A percentile compares a stretch with the other conserved stretches of the same genome.
Evolutionary conservation across 2,797 vertebrate species (phyloP).

Genomic region (Argentina silus): DNA sequence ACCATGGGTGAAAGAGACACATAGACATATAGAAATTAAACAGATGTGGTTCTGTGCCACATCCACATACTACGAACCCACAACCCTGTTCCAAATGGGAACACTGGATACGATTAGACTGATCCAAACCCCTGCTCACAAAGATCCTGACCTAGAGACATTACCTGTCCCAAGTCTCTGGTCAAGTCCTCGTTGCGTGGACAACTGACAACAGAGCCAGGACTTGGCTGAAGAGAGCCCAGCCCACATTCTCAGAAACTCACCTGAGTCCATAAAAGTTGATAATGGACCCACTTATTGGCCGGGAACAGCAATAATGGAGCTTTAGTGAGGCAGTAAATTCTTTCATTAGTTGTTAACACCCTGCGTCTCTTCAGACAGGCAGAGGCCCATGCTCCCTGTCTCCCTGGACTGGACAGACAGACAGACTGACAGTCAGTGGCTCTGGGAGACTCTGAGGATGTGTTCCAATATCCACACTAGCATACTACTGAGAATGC

Average conservation of each 20-base stretch:
- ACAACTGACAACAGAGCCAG: constrained; percentile 37
- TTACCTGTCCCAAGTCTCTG: not conserved
- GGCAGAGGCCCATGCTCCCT: constrained; percentile 48
- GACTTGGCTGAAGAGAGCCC: constrained; percentile 50
- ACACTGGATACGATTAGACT: not conserved
- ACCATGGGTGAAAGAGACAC: too few species aligned
- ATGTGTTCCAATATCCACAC: too few species aligned
- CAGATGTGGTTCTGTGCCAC: too few species aligned
- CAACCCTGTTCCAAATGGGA: too few species aligned
- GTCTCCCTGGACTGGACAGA: constrained; percentile 41
- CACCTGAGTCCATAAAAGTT: constrained; percentile 83
- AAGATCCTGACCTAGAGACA: not conserved
- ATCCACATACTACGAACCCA: too few species aligned
- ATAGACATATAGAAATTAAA: too few species aligned
- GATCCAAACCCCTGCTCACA: not conserved
- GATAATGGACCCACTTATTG: constrained; percentile 84
- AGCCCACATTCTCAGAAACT: constrained; percentile 66
- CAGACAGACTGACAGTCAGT: constrained; percentile 14
- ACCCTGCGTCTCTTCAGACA: constrained; percentile 76
- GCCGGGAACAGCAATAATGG: constrained; percentile 80
- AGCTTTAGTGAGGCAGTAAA: constrained; percentile 84
- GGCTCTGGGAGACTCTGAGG: not conserved
- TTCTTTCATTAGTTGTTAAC: constrained; percentile 86
- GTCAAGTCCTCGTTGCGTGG: constrained; percentile 15
- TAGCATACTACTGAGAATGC: too few species aligned